Evolutionary conservation across 2,888 invertebrate genomes (phyloP), one percentile per base, ranked within the genome.

Genomic region (Azorinus chamasolen): DNA sequence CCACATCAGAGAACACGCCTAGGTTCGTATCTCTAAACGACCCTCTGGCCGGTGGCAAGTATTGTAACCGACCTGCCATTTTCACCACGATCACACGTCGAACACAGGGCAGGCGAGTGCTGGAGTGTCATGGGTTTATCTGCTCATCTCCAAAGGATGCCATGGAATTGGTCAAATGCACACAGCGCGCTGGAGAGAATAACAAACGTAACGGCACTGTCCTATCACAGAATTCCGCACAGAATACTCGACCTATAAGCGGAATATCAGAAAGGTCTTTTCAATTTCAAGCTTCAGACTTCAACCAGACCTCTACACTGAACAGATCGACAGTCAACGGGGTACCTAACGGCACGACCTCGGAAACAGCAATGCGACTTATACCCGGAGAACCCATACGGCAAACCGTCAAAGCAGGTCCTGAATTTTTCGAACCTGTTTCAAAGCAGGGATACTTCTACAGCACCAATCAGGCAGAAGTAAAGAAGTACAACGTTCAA

Each of bases 151-250:
- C 98, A 93, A 97, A 97, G 92, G 99, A 99, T 54, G 99, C 99
- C 80, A 98, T 99, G 93, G 99, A 99, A 87, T 95, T 99, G 91
- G 99, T 99, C 82, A 95, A 98, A 88, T 98, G 98, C 20, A 86
- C 89, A 2, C 83, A 87, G n/a, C 51, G 73, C 8, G 85, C 86
- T 1, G 88, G 88, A 62, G 77, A 81, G 57, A 80, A 73, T 46
- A 55, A 62, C 45, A 80, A 77, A 51, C 61, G 65, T 48, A 71
- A 79, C 18, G 73, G 74, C 12, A 37, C 73, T 10, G 50, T 63
- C 4, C 37, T 55, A 20, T 54, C 46, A 16, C 50, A 37, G 18
- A 51, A 24, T 5, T 5, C 51, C 5, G 74, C 12, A 41, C 72
- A 41, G 58, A 69, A 24, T 20, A 62, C 18, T 27, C 77, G 27